Evolutionary conservation across 1,140 invertebrate species (phyloP).

Genomic region (Drosophila erecta): DNA sequence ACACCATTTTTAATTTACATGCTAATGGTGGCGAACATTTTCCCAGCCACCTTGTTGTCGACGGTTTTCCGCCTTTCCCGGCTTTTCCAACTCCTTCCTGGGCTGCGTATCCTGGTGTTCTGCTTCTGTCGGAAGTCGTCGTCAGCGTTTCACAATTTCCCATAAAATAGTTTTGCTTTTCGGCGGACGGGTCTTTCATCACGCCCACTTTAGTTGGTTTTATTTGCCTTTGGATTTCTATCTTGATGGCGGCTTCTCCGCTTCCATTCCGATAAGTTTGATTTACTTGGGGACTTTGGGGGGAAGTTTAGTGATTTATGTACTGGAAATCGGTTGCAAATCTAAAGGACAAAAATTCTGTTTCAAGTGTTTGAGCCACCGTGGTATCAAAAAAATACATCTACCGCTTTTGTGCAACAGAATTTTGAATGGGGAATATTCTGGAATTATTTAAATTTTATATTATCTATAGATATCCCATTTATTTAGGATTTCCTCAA

Average conservation of each 20-base stretch:
- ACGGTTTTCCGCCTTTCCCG: constrained; percentile 16
- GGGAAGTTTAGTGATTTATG: constrained; percentile 32
- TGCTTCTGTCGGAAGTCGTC: constrained; percentile 33
- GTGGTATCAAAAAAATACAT: no score
- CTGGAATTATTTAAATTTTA: background rate
- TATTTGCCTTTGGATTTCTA: constrained; percentile 41
- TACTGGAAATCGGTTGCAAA: constrained; percentile 11
- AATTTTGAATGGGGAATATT: no score
- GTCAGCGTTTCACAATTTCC: constrained; percentile 25
- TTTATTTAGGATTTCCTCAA: no score
- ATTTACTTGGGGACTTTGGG: constrained; percentile 35
- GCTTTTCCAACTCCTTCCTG: constrained; percentile 11
- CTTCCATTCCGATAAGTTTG: constrained; percentile 31
- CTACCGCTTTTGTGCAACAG: background rate
- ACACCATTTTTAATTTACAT: constrained; percentile 72
- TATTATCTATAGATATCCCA: no score
- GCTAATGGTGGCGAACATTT: constrained; percentile 66
- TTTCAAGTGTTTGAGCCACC: background rate
- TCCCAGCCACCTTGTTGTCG: constrained; percentile 48
- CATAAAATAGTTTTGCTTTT: constrained; percentile 40
- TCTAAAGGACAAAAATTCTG: constrained; percentile 3
- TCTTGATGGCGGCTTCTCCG: constrained; percentile 29
- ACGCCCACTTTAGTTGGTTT: constrained; percentile 38
- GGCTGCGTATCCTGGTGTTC: constrained; percentile 6
- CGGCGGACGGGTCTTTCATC: constrained; percentile 28